A percentile compares a stretch with the other conserved stretches of the same genome.
These are phyloP conservation scores for Coelinius sp. DNA, from an alignment of 2,888 invertebrate species.

Conservation along the genomic window DNA sequence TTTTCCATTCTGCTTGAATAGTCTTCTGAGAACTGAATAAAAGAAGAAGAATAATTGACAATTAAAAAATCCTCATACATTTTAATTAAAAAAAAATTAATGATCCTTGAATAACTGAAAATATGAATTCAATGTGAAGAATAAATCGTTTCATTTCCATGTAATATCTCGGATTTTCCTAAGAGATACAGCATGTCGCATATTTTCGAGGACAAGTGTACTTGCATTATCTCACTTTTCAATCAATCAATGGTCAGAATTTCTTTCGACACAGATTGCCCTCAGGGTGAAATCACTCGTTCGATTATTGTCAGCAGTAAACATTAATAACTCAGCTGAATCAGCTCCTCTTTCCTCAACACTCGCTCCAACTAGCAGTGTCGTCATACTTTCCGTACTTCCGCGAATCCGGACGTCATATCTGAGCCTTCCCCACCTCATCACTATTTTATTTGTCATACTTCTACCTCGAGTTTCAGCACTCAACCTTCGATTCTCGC, in stretches of 20 bases:
- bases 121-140: neutral
- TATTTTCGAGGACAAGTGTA: neutral
- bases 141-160: neutral
- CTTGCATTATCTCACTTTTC: neutral
- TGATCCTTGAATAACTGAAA: neutral
- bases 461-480: slow-evolving; percentile 28
- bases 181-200: neutral
- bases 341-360: slow-evolving; percentile 23
- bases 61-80: neutral
- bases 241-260: neutral
- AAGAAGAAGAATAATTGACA: too few species aligned
- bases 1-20: neutral
- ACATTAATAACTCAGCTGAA: slow-evolving; percentile 21
- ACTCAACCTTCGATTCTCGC: slow-evolving; percentile 7
- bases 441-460: slow-evolving; percentile 11
- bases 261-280: neutral
- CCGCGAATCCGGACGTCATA: slow-evolving; percentile 26
- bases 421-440: neutral
- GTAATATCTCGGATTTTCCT: neutral
- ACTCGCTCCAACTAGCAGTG: neutral
- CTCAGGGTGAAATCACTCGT: neutral
- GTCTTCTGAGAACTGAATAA: neutral
- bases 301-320: neutral
- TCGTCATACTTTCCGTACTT: slow-evolving; percentile 32
- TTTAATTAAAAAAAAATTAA: neutral